A percentile compares a stretch with the other conserved stretches of the same genome.
These are phyloP conservation scores for Diadema setosum DNA, from an alignment of 35 echinoderm and acorn worm species.

Conservation along the genomic window DNA sequence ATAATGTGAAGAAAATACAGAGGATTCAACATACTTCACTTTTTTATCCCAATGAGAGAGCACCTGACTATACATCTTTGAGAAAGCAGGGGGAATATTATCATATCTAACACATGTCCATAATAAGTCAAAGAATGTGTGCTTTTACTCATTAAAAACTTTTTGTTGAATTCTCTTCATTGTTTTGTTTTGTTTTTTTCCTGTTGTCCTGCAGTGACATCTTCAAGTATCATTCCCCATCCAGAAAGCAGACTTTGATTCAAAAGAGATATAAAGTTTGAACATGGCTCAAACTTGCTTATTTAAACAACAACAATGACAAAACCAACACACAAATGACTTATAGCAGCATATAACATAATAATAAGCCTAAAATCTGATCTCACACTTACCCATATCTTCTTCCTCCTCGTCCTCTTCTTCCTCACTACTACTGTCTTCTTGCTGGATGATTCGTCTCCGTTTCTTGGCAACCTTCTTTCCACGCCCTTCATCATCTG, in stretches of 20 bases:
- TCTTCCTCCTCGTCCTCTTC: slow-evolving; percentile 45
- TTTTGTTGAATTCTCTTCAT: too few species aligned
- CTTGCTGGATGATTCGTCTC: slow-evolving; percentile 22
- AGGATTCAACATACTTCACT: too few species aligned
- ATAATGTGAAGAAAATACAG: too few species aligned
- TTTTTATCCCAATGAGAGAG: too few species aligned
- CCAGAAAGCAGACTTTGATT: neutral
- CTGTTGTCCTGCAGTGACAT: neutral
- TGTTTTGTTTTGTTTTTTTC: too few species aligned
- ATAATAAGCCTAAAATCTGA: neutral
- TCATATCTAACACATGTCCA: too few species aligned
- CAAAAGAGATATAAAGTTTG: neutral
- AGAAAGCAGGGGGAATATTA: too few species aligned
- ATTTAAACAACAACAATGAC: neutral
- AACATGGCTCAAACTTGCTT: neutral
- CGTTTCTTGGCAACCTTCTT: slow-evolving; percentile 19
- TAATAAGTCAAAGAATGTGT: too few species aligned
- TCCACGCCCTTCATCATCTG: neutral
- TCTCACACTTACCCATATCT: neutral
- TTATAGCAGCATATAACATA: neutral
- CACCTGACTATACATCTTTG: too few species aligned
- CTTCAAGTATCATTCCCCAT: neutral
- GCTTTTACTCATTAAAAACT: too few species aligned
- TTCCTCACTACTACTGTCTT: slow-evolving; percentile 51
- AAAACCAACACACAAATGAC: neutral